Percentiles rank a stretch among this genome's conserved stretches.
phyloP scores from a whole-genome alignment of 2,113 vertebrate genomes.

The Oryzias curvinotus region DNA sequence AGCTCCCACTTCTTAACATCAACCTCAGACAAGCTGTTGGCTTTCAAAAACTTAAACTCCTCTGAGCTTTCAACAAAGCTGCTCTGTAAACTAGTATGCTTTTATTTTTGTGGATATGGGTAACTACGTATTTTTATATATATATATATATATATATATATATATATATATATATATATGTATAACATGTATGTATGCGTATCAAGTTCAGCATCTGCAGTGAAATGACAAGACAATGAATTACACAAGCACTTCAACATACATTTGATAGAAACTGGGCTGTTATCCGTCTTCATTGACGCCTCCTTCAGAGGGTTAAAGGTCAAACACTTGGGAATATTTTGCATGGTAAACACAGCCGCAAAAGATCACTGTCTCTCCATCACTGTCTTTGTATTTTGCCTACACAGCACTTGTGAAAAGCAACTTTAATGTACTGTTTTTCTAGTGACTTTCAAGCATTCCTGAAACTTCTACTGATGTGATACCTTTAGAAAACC shows the following conservation, averaged over 20 bases:
- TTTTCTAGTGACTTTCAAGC: not conserved
- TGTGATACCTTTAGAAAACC: not conserved
- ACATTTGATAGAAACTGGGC: constrained; percentile 40
- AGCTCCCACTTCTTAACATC: too few relatives aligned
- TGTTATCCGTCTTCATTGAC: constrained; percentile 42
- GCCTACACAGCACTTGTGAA: constrained; percentile 6
- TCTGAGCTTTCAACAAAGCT: too few relatives aligned
- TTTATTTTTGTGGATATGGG: too few relatives aligned
- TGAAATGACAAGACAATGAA: constrained; percentile 67
- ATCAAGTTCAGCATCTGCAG: constrained; percentile 9
- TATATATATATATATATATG: too few relatives aligned
- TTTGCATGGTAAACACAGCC: constrained; percentile 63
- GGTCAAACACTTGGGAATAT: constrained; percentile 68
- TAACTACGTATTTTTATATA: too few relatives aligned
- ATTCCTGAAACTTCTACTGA: not conserved
- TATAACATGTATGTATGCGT: not conserved
- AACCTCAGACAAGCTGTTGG: too few relatives aligned
- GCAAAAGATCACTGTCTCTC: constrained; percentile 63
- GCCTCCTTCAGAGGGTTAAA: constrained; percentile 39
- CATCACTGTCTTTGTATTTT: constrained; percentile 1
- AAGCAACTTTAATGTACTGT: constrained; percentile 1
- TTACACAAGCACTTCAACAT: constrained; percentile 16
- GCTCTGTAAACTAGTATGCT: too few relatives aligned
- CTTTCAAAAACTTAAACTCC: too few relatives aligned
- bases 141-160: too few relatives aligned